Percentiles rank a stretch among this genome's conserved stretches.
These are phyloP conservation scores for Pycnomerus fuliginosus DNA, from an alignment of 2,888 invertebrate species.

Conservation along the genomic window DNA sequence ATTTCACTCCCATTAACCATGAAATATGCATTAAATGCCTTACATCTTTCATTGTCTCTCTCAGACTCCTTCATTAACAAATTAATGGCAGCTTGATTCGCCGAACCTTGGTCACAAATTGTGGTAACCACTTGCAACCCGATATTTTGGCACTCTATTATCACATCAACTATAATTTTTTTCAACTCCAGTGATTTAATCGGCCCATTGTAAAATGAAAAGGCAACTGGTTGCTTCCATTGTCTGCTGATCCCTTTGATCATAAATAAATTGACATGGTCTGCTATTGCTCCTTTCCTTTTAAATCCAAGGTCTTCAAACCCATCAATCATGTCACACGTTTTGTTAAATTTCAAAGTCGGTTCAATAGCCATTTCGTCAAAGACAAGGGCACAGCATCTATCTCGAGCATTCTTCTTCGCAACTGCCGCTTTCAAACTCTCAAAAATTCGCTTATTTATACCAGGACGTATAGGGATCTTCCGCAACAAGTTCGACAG, in stretches of 20 bases:
- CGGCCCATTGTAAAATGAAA: not conserved
- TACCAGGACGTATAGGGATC: no score
- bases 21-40: no score
- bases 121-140: conserved; percentile 27
- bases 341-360: no score
- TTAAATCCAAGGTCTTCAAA: not conserved
- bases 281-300: not conserved
- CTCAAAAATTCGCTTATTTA: no score
- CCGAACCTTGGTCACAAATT: conserved; percentile 29
- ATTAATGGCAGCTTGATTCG: conserved; percentile 22
- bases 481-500: no score
- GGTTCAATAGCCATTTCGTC: no score
- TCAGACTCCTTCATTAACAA: conserved; percentile 6
- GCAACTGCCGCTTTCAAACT: no score
- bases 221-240: conserved; percentile 6
- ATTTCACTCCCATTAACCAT: conserved; percentile 1
- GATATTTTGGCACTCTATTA: conserved; percentile 7
- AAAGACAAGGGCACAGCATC: no score
- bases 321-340: not conserved
- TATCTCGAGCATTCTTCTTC: no score
- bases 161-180: not conserved
- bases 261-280: conserved; percentile 9
- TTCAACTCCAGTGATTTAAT: conserved; percentile 1
- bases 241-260: conserved; percentile 3
- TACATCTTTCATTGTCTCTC: no score